Conservation (phyloP, 2,797 vertebrate genomes). For the Sternarchorhynchus goeldii region DNA sequence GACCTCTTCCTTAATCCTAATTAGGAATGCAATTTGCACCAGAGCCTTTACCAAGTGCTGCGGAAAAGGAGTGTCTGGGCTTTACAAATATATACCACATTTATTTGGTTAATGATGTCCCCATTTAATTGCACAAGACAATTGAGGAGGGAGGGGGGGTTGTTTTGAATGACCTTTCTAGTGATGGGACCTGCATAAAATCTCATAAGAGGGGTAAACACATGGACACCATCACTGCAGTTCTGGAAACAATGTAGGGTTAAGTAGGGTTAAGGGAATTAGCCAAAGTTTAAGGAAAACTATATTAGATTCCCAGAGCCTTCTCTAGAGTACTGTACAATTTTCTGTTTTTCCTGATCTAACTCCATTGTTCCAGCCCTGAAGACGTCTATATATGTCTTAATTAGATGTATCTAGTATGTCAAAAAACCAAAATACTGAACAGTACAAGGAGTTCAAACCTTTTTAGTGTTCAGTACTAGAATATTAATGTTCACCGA, state of each 20-base stretch:
- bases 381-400: too few species aligned
- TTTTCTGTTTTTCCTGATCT: background rate
- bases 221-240: constrained; percentile 5
- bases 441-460: background rate
- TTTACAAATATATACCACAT: constrained; percentile 44
- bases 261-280: constrained; percentile 49
- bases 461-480: constrained; percentile 39
- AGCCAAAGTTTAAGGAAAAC: constrained; percentile 3
- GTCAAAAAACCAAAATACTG: too few species aligned
- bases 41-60: constrained; percentile 66
- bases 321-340: background rate
- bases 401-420: too few species aligned
- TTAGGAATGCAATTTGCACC: constrained; percentile 78
- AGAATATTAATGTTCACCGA: constrained; percentile 29
- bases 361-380: background rate
- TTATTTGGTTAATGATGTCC: constrained; percentile 30
- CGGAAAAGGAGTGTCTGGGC: constrained; percentile 65
- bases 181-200: constrained; percentile 22
- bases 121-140: constrained; percentile 8
- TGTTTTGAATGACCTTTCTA: constrained; percentile 26
- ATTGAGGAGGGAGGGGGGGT: background rate
- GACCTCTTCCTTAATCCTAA: constrained; percentile 83
- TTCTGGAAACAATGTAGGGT: constrained; percentile 29
- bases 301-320: constrained; percentile 42
- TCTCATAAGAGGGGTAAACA: constrained; percentile 5